phyloP scores from a whole-genome alignment of 1,140 invertebrate genomes.

The Coptotermes formosanus region DNA sequence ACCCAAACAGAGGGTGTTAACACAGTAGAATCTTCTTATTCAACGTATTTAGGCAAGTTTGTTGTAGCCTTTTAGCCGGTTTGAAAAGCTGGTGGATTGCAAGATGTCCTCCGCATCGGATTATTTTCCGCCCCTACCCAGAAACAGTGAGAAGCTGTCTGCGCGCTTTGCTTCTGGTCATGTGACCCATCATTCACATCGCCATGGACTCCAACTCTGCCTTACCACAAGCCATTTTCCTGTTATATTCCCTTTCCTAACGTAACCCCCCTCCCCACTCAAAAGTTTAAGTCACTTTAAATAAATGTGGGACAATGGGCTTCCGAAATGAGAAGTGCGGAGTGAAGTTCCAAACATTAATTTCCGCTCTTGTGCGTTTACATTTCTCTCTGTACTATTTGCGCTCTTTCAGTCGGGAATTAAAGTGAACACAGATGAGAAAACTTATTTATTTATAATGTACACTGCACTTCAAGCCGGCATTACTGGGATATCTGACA shows the following conservation, averaged over 20 bases:
- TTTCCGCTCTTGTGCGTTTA: background rate
- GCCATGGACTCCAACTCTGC: background rate
- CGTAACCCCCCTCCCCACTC: background rate
- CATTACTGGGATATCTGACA: background rate
- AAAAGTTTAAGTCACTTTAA: background rate
- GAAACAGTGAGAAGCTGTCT: background rate
- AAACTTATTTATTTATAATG: background rate
- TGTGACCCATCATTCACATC: conserved; percentile 10
- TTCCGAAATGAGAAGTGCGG: conserved; percentile 14
- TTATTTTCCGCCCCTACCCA: background rate
- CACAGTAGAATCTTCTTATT: background rate
- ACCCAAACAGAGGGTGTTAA: too few relatives aligned
- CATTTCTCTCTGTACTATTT: background rate
- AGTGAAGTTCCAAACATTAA: conserved; percentile 7
- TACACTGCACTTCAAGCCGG: background rate
- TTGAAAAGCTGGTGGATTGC: background rate
- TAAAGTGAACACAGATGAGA: background rate
- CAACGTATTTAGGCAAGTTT: background rate
- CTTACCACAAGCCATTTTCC: background rate
- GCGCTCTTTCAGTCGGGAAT: background rate
- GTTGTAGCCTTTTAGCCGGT: background rate
- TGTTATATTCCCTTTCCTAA: background rate
- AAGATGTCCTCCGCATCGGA: background rate
- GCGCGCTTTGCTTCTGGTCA: background rate
- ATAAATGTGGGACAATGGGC: conserved; percentile 15